Percentiles rank a stretch among this genome's conserved stretches.
Evolutionary conservation across 2,797 vertebrate genomes (phyloP).

Genomic region (Pipistrellus nathusii): DNA sequence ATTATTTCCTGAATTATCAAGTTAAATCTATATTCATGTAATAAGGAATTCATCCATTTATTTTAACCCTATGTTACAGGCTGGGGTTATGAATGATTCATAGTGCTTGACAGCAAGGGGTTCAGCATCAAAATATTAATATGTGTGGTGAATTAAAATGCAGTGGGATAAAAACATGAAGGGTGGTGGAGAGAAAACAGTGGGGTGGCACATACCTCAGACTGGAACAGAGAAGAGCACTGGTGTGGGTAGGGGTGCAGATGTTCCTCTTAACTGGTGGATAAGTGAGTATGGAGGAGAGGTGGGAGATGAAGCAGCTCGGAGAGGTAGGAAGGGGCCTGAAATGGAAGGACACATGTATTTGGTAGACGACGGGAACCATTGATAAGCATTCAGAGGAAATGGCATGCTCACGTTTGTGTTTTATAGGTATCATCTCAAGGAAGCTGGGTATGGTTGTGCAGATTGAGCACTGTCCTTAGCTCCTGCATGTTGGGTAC

Average conservation of each 20-base stretch:
- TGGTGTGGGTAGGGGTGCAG: accelerated
- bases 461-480: neutral
- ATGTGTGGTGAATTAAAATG: neutral
- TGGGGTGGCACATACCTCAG: accelerated
- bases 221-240: neutral
- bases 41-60: neutral
- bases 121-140: neutral
- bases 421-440: neutral
- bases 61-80: neutral
- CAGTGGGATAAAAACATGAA: neutral
- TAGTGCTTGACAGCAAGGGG: neutral
- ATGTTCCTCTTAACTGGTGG: neutral
- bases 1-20: neutral
- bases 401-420: neutral
- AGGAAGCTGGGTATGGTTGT: neutral
- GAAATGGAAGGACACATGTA: neutral
- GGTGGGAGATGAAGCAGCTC: neutral
- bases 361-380: neutral
- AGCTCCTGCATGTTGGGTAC: neutral
- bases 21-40: neutral
- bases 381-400: neutral
- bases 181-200: neutral
- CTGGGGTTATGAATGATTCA: neutral
- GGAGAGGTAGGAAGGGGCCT: neutral
- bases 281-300: neutral